phyloP scores from a whole-genome alignment of 2,113 vertebrate species.

The Nerophis lumbriciformis region DNA sequence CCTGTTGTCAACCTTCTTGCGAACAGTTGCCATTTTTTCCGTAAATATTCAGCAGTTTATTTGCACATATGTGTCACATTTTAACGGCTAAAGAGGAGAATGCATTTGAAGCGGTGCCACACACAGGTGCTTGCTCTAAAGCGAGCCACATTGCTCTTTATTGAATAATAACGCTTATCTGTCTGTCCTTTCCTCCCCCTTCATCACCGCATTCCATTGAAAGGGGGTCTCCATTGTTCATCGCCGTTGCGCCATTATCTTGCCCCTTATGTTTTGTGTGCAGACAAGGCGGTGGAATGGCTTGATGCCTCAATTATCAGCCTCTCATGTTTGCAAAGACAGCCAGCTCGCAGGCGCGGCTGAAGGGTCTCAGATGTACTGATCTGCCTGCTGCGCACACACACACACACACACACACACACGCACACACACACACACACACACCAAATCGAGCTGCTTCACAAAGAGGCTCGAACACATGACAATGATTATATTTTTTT shows the following conservation, averaged over 20 bases:
- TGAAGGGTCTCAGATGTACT: slow-evolving; percentile 40
- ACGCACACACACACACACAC: slow-evolving; percentile 12
- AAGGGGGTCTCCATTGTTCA: slow-evolving; percentile 44
- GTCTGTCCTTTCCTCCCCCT: background rate
- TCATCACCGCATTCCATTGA: slow-evolving; percentile 43
- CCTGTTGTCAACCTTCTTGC: slow-evolving; percentile 94
- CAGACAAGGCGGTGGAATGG: slow-evolving; percentile 46
- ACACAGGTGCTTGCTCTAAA: slow-evolving; percentile 18
- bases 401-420: slow-evolving; percentile 14
- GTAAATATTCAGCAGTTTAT: no score
- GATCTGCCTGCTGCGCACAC: slow-evolving; percentile 15
- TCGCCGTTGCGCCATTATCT: slow-evolving; percentile 47
- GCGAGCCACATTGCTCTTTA: slow-evolving; percentile 8
- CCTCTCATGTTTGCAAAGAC: slow-evolving; percentile 46
- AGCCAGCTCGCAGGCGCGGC: slow-evolving; percentile 28
- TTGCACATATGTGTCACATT: no score
- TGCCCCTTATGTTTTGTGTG: slow-evolving; percentile 44
- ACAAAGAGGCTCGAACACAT: slow-evolving; percentile 1
- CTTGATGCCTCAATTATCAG: slow-evolving; percentile 59
- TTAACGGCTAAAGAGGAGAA: no score
- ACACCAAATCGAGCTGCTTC: slow-evolving; percentile 26
- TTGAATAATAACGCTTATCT: slow-evolving; percentile 45
- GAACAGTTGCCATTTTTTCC: slow-evolving; percentile 75
- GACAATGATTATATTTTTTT: background rate
- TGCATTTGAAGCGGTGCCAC: slow-evolving; percentile 1